phyloP scores from a whole-genome alignment of 2,888 invertebrate genomes.

The Cephus nigrinus region DNA sequence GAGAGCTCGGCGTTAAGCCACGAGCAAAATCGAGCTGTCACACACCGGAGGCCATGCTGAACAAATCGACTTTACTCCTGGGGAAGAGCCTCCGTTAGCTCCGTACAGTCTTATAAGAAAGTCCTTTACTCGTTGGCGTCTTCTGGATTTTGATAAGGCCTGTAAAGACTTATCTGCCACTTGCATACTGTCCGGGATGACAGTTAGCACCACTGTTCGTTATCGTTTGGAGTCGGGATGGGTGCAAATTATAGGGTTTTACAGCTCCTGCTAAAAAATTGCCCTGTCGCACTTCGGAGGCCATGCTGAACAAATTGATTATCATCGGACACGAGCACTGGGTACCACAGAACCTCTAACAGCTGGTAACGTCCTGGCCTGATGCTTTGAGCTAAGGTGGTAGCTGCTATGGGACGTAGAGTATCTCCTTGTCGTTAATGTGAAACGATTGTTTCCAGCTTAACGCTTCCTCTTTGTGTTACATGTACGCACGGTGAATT shows the following conservation, averaged over 20 bases:
- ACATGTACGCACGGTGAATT: too few relatives aligned
- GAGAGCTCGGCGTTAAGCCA: background rate
- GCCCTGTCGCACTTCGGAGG: background rate
- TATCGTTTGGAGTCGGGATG: background rate
- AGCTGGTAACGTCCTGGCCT: background rate
- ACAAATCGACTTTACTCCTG: background rate
- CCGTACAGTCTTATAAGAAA: background rate
- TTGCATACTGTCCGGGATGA: background rate
- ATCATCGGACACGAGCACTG: background rate
- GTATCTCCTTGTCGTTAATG: background rate
- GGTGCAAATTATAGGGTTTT: background rate
- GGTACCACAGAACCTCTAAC: background rate
- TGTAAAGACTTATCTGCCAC: background rate
- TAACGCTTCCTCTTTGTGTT: too few relatives aligned
- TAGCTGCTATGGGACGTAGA: background rate
- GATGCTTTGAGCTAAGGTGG: background rate
- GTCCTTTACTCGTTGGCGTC: background rate
- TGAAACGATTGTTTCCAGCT: background rate
- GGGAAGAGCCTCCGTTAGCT: background rate
- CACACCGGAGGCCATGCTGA: slow-evolving; percentile 1
- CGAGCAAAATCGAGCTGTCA: slow-evolving; percentile 4
- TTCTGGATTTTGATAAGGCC: background rate
- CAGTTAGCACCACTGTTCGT: background rate
- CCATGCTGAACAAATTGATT: slow-evolving; percentile 4
- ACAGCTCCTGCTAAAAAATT: background rate